These are phyloP conservation scores for Clarias magur DNA, from an alignment of 2,113 vertebrate genomes.

Conservation along the genomic window DNA sequence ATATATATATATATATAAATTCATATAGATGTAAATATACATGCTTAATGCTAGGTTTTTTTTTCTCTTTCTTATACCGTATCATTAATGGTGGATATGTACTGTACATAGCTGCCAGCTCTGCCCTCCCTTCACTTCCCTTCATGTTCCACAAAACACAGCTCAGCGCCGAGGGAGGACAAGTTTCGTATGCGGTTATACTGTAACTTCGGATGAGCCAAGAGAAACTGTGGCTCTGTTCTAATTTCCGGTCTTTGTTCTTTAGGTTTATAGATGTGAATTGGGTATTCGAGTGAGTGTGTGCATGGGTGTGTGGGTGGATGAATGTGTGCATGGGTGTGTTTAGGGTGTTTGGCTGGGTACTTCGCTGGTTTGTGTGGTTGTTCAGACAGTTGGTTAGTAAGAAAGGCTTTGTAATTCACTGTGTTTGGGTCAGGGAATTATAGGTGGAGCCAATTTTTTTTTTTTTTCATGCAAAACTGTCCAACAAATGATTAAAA, in stretches of 20 bases:
- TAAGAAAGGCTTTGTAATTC: not conserved
- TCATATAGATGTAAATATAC: not conserved
- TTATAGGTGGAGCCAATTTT: not conserved
- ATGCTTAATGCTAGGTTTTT: not conserved
- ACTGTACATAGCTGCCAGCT: not conserved
- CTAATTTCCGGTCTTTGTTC: slow-evolving; percentile 3
- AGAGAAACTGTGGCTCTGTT: not conserved
- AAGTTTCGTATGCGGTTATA: not conserved
- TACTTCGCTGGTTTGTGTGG: not conserved
- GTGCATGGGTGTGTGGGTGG: not conserved
- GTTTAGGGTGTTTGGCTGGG: not conserved
- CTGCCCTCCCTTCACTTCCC: not conserved
- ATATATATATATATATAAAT: too few species aligned
- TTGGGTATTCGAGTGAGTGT: not conserved
- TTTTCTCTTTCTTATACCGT: not conserved
- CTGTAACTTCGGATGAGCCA: not conserved
- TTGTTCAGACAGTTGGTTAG: not conserved
- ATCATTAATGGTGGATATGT: not conserved
- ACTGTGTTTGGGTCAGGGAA: not conserved
- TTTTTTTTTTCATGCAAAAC: too few species aligned
- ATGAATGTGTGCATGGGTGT: not conserved
- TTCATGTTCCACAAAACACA: not conserved
- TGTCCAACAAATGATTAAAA: too few species aligned
- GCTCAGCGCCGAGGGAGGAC: not conserved
- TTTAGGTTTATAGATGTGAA: not conserved